Conservation (phyloP, 2,113 vertebrate species). For the Megaceryle torquata region DNA sequence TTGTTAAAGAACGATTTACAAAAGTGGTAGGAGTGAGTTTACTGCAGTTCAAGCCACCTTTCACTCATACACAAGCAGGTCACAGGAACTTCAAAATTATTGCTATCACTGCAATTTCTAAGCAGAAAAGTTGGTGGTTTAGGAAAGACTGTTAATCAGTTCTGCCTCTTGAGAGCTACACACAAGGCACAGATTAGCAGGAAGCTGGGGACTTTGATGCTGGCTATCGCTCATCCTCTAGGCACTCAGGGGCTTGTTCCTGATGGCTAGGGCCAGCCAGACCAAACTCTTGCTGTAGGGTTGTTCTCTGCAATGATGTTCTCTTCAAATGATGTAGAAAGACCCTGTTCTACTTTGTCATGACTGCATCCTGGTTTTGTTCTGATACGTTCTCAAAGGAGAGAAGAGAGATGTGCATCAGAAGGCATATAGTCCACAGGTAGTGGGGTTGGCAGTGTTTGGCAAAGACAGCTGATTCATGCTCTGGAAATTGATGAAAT, state of each 20-base stretch:
- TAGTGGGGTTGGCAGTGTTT: not conserved
- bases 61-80: not conserved
- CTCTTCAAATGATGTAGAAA: not conserved
- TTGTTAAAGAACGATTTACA: constrained; percentile 25
- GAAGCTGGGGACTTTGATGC: not conserved
- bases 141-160: not conserved
- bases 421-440: not conserved
- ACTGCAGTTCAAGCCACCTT: not conserved
- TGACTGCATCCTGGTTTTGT: not conserved
- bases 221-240: not conserved
- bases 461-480: not conserved
- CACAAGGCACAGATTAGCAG: not conserved
- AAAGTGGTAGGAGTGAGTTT: not conserved
- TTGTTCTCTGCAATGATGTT: too few species aligned
- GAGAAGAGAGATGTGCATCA: not conserved
- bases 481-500: not conserved
- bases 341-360: not conserved
- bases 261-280: not conserved
- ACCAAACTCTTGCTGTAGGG: not conserved
- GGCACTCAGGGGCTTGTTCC: not conserved
- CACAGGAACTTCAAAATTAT: not conserved
- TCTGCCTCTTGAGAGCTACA: not conserved
- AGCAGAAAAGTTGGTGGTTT: not conserved
- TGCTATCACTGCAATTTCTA: not conserved
- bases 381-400: not conserved